Conservation (phyloP, 2,797 vertebrate species). For the Acanthurus leucopareius region DNA sequence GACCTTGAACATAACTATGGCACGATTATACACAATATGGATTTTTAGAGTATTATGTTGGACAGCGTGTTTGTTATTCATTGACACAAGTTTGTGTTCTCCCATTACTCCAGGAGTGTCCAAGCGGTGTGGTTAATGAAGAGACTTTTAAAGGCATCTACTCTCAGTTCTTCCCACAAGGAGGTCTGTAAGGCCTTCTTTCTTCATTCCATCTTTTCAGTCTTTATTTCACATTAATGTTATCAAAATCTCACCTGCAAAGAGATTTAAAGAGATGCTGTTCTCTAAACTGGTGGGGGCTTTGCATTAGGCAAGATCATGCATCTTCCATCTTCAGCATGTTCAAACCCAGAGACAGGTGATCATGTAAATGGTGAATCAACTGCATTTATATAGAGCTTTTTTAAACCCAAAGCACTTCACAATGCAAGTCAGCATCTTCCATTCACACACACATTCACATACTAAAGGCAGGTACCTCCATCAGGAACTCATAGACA, state of each 20-base stretch:
- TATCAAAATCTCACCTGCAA: background rate
- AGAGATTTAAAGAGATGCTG: background rate
- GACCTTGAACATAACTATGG: background rate
- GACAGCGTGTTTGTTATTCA: background rate
- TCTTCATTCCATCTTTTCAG: background rate
- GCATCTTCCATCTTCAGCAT: background rate
- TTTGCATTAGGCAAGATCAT: background rate
- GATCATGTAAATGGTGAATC: background rate
- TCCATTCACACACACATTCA: no score
- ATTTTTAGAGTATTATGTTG: background rate
- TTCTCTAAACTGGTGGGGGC: background rate
- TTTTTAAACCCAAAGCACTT: no score
- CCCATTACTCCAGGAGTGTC: constrained; percentile 90
- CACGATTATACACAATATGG: no score
- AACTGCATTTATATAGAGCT: no score
- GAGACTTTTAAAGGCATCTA: constrained; percentile 97
- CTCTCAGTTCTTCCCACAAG: constrained; percentile 97
- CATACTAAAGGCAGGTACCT: no score
- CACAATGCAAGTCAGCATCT: no score
- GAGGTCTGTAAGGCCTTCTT: constrained; percentile 87
- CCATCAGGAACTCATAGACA: no score
- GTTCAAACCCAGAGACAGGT: background rate
- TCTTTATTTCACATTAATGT: background rate
- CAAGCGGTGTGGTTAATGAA: constrained; percentile 93
- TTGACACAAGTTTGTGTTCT: background rate